These are phyloP conservation scores for Gryllus longicercus DNA, from an alignment of 2,888 invertebrate genomes.

Conservation along the genomic window DNA sequence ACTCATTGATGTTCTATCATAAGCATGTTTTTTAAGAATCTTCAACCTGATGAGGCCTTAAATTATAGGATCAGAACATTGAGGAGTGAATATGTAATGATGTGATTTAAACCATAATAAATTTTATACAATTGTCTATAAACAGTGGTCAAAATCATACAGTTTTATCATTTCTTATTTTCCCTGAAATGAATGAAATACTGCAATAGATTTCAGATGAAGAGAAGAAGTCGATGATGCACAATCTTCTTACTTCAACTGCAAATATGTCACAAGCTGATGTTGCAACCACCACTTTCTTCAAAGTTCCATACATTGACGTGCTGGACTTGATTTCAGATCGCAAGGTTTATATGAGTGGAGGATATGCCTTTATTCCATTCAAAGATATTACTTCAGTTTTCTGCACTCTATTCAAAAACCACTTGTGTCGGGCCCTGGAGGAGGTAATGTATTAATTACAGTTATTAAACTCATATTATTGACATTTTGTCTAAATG, in stretches of 20 bases:
- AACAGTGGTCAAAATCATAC: no score
- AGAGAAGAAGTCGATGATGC: conserved; percentile 62
- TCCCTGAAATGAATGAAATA: no score
- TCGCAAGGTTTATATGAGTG: conserved; percentile 74
- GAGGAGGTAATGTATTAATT: conserved; percentile 45
- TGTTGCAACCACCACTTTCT: conserved; percentile 65
- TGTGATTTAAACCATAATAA: no score
- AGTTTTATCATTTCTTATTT: no score
- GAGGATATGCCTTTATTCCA: conserved; percentile 85
- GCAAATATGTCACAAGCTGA: conserved; percentile 53
- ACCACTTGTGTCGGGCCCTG: conserved; percentile 65
- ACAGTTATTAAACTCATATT: no score
- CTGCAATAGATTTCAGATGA: conserved; percentile 55
- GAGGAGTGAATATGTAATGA: no score
- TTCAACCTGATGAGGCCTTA: no score
- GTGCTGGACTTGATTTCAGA: conserved; percentile 78
- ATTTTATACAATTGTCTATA: no score
- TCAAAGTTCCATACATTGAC: conserved; percentile 80
- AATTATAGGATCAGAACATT: no score
- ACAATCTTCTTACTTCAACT: conserved; percentile 61
- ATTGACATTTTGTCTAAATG: no score
- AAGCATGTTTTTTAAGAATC: no score
- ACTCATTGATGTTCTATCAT: no score
- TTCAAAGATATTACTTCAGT: conserved; percentile 80
- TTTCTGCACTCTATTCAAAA: conserved; percentile 71